phyloP scores from a whole-genome alignment of 2,797 vertebrate species.

The Dromococcyx pavoninus region DNA sequence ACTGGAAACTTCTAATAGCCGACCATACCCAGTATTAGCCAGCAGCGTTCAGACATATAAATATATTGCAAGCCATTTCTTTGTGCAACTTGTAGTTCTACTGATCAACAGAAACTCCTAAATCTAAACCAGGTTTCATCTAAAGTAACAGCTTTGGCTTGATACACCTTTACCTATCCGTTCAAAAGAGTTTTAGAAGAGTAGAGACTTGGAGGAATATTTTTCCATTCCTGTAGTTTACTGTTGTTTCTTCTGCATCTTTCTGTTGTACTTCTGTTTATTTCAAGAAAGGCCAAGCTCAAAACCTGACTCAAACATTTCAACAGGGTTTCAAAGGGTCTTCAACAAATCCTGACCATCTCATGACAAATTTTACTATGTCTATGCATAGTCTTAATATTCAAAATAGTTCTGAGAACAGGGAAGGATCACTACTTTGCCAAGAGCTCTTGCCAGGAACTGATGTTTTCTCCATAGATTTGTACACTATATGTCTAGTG shows the following conservation, averaged over 20 bases:
- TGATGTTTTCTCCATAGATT: not conserved
- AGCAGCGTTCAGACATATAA: accelerated
- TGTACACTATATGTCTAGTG: not conserved
- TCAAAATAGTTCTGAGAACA: not conserved
- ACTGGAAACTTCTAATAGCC: not conserved
- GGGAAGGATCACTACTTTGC: not conserved
- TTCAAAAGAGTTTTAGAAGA: not conserved
- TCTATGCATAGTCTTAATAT: not conserved
- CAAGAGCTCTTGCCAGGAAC: not conserved
- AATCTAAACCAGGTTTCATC: not conserved
- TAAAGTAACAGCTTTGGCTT: not conserved
- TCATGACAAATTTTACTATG: not conserved
- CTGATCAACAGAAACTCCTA: not conserved
- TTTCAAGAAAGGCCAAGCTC: not conserved
- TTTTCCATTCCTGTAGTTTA: not conserved
- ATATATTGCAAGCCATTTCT: not conserved
- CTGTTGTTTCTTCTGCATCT: not conserved
- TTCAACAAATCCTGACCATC: not conserved
- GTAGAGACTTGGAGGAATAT: not conserved
- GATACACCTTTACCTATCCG: not conserved
- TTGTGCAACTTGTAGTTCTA: not conserved
- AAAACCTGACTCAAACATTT: not conserved
- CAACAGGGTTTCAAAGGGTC: not conserved
- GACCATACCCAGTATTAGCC: accelerated
- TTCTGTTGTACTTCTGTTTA: not conserved